phyloP scores from a whole-genome alignment of 2,113 vertebrate species.

The Phodopus roborovskii region DNA sequence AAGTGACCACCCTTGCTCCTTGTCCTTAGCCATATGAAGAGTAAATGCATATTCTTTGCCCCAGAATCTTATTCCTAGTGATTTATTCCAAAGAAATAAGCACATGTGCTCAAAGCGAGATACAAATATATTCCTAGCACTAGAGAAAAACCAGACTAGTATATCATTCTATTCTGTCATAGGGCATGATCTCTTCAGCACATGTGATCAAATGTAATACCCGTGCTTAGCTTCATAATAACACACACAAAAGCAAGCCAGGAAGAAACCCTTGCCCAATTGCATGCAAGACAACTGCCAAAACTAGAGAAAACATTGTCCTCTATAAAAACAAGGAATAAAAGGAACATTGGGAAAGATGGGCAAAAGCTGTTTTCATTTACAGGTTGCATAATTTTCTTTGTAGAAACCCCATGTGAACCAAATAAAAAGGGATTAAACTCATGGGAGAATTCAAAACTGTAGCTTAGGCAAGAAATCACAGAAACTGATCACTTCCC shows the following conservation, averaged over 20 bases:
- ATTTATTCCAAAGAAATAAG: neutral
- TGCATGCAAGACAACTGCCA: neutral
- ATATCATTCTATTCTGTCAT: neutral
- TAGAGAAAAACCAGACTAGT: neutral
- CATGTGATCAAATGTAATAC: neutral
- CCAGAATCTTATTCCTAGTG: neutral
- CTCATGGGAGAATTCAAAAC: neutral
- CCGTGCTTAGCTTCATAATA: neutral
- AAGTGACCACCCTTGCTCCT: neutral
- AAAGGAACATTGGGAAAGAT: neutral
- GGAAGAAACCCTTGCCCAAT: neutral
- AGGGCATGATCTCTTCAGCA: neutral
- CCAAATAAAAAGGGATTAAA: conserved; percentile 3
- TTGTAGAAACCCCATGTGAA: neutral
- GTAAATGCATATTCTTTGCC: neutral
- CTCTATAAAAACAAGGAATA: conserved; percentile 37
- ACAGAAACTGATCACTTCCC: neutral
- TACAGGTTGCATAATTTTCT: conserved; percentile 17
- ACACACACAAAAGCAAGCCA: neutral
- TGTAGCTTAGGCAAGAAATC: neutral
- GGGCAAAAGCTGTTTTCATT: neutral
- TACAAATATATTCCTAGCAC: neutral
- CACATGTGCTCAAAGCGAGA: neutral
- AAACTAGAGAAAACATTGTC: conserved; percentile 1
- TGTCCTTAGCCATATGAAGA: neutral